Base-by-base conservation (phyloP, 2,888 invertebrate genomes). In the Galeruca laticollis region DNA sequence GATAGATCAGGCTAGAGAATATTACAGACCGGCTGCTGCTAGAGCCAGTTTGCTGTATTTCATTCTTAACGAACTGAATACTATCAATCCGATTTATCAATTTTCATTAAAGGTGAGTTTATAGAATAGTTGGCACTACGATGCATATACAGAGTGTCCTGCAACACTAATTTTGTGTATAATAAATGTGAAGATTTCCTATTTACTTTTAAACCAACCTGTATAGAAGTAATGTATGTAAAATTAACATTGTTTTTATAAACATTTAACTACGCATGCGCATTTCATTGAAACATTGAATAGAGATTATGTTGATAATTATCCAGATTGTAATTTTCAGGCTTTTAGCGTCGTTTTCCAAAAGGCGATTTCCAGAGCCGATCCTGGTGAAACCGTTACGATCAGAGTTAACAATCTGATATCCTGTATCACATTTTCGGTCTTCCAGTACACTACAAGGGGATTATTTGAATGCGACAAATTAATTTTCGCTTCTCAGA, bases 261-360 rank as follows among this genome's bases (percentile, higher is more conserved):
- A n/a, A n/a, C n/a, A n/a, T n/a, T n/a, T n/a, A n/a, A n/a, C n/a
- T n/a, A n/a, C 26, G 1, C 26, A 26, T 3, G 0, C 26, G 2
- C 6, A 26, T 26, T 26, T 26, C 6, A 26, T 26, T 26, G 26
- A 26, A 3, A 5, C 6, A 26, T 6, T 5, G 6, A 6, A 26
- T 26, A 6, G 26, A n/a, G n/a, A n/a, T n/a, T n/a, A n/a, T n/a
- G n/a, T n/a, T n/a, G n/a, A n/a, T n/a, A n/a, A n/a, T n/a, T n/a
- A n/a, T n/a, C n/a, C n/a, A 43, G 6, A 43, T 47, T 6, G 9
- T 47, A 18, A 71, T 70, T 86, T 86, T n/a, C 80, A 95, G 95
- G 97, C 98, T 1, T 98, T 98, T 86, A 96, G 95, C 85, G 96
- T 97, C n/a, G 98, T 98, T 35, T 98, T 98, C 84, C 96, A 97